Conservation (phyloP, 2,888 invertebrate species). For the Desoria tigrina region DNA sequence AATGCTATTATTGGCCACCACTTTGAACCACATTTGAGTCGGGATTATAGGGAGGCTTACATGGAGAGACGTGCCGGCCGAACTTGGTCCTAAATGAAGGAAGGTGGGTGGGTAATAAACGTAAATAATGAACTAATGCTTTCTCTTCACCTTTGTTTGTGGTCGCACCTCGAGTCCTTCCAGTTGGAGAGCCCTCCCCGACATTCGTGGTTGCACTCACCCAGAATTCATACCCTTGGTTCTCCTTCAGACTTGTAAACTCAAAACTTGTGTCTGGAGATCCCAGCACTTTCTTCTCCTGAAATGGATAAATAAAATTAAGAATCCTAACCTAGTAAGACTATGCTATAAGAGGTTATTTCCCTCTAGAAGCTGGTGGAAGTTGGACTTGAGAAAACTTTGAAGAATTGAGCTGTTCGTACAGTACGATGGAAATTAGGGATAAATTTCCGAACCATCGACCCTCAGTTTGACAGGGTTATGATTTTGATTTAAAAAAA, state of each 20-base stretch:
- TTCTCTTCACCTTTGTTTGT: conserved; percentile 47
- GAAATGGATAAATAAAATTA: neutral
- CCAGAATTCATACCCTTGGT: conserved; percentile 70
- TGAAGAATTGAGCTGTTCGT: too few relatives aligned
- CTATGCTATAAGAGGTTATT: too few relatives aligned
- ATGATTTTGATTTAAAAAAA: too few relatives aligned
- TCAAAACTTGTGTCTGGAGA: conserved; percentile 66
- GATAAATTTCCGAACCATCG: too few relatives aligned
- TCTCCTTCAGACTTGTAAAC: conserved; percentile 69
- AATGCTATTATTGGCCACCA: too few relatives aligned
- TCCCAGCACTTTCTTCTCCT: conserved; percentile 46
- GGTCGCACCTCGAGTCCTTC: conserved; percentile 39
- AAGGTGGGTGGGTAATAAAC: conserved; percentile 41
- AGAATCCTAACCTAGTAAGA: neutral
- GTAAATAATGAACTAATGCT: conserved; percentile 45
- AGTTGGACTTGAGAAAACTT: too few relatives aligned
- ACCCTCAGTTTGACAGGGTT: too few relatives aligned
- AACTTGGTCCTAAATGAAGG: neutral
- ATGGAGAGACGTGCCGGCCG: neutral
- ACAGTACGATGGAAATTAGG: too few relatives aligned
- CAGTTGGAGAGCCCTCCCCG: conserved; percentile 71
- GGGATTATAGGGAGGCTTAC: too few relatives aligned
- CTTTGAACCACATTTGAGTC: too few relatives aligned
- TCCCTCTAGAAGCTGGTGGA: too few relatives aligned
- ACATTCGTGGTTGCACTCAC: conserved; percentile 76